A percentile compares a stretch with the other conserved stretches of the same genome.
These are phyloP conservation scores for Cephus nigrinus DNA, from an alignment of 2,888 invertebrate species.

Conservation along the genomic window DNA sequence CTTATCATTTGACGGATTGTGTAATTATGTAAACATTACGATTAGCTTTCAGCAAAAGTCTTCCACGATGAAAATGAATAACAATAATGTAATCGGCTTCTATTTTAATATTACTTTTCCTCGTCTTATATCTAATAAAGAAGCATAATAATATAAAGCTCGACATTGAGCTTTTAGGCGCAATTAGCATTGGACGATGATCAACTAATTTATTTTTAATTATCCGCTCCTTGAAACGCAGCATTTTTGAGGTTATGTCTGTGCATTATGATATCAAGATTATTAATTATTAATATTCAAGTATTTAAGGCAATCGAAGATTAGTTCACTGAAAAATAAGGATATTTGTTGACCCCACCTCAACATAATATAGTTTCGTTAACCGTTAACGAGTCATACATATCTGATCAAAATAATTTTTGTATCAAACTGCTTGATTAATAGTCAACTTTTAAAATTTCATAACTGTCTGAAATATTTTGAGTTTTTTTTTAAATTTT, in stretches of 20 bases:
- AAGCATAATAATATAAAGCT: neutral
- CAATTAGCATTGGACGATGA: slow-evolving; percentile 15
- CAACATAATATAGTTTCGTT: neutral
- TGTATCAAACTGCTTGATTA: neutral
- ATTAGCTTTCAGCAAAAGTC: neutral
- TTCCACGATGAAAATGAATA: neutral
- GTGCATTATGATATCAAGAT: neutral
- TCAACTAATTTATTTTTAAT: slow-evolving; percentile 10
- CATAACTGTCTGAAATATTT: neutral
- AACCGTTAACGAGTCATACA: neutral
- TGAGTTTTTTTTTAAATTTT: neutral
- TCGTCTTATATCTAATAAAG: neutral
- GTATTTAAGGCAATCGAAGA: neutral
- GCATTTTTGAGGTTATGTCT: slow-evolving; percentile 10
- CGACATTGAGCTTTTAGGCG: slow-evolving; percentile 2
- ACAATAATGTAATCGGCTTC: neutral
- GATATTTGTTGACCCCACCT: too few species aligned
- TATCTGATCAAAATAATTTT: neutral
- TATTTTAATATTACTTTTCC: neutral
- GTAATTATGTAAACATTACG: neutral
- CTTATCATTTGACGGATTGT: neutral
- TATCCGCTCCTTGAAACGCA: neutral
- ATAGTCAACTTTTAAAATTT: neutral
- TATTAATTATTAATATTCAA: neutral
- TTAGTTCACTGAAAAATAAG: too few species aligned